These are phyloP conservation scores for Apotomis betuletana DNA, from an alignment of 2,888 invertebrate species.

Conservation along the genomic window DNA sequence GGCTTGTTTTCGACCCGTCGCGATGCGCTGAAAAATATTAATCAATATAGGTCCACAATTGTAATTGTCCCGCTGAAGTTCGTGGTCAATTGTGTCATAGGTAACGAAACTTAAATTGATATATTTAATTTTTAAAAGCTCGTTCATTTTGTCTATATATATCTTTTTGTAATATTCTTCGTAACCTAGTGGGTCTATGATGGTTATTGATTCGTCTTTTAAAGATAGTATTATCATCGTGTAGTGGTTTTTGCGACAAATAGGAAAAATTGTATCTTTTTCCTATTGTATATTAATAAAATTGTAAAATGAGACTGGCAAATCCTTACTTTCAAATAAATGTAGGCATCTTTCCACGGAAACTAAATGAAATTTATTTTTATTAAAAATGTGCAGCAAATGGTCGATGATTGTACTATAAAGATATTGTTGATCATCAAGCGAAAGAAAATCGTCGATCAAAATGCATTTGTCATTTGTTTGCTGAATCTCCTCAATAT, in stretches of 20 bases:
- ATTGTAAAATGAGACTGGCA: too few species aligned
- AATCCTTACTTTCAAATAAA: background rate
- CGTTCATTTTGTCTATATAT: background rate
- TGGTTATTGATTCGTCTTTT: background rate
- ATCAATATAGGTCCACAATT: background rate
- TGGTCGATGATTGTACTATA: too few species aligned
- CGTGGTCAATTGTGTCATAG: background rate
- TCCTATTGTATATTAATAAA: background rate
- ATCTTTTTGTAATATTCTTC: too few species aligned
- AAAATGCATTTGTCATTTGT: too few species aligned
- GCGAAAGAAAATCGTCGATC: too few species aligned
- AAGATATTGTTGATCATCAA: too few species aligned
- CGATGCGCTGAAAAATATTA: background rate
- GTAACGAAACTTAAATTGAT: background rate
- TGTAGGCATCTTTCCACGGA: too few species aligned
- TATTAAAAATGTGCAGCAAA: too few species aligned
- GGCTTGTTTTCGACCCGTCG: background rate
- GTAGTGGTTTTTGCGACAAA: background rate
- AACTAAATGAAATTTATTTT: too few species aligned
- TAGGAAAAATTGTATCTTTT: background rate
- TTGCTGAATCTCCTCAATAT: too few species aligned
- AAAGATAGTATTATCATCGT: background rate
- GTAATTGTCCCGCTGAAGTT: background rate
- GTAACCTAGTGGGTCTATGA: background rate
- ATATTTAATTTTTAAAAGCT: background rate